Conservation (phyloP, 2,888 invertebrate species). For the Harpalus rubripes region DNA sequence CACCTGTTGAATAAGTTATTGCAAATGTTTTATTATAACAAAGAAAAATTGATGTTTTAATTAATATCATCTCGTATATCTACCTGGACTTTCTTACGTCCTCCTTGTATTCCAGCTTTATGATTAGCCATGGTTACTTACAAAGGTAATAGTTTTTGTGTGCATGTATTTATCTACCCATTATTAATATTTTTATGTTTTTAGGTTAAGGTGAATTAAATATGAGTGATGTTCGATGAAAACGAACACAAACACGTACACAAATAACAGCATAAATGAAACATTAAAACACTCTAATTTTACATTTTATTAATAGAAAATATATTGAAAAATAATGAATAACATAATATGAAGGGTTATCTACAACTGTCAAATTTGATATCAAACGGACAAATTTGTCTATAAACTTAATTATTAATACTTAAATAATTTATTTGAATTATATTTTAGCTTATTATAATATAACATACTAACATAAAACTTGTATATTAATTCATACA, state of each 20-base stretch:
- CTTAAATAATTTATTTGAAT: neutral
- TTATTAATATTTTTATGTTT: slow-evolving; percentile 33
- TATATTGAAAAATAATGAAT: slow-evolving; percentile 25
- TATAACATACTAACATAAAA: neutral
- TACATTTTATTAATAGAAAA: slow-evolving; percentile 14
- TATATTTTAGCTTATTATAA: neutral
- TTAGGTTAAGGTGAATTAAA: slow-evolving; percentile 25
- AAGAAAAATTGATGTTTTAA: slow-evolving; percentile 7
- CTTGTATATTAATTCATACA: neutral
- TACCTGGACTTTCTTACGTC: slow-evolving; percentile 77
- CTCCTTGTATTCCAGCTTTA: slow-evolving; percentile 75
- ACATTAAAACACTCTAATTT: neutral
- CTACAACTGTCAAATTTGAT: slow-evolving; percentile 50
- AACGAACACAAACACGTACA: slow-evolving; percentile 28
- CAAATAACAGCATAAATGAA: slow-evolving; percentile 29
- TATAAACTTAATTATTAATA: neutral
- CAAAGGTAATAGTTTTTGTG: slow-evolving; percentile 1
- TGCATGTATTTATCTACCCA: slow-evolving; percentile 16
- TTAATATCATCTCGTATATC: neutral
- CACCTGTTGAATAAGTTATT: slow-evolving; percentile 81
- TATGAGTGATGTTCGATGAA: slow-evolving; percentile 25
- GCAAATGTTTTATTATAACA: slow-evolving; percentile 8
- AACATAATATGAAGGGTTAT: slow-evolving; percentile 44
- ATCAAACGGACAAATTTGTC: neutral
- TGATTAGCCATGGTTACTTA: slow-evolving; percentile 74